A percentile compares a stretch with the other conserved stretches of the same genome.
phyloP scores from a whole-genome alignment of 1,140 invertebrate species.

The Phocides pigmalion region DNA sequence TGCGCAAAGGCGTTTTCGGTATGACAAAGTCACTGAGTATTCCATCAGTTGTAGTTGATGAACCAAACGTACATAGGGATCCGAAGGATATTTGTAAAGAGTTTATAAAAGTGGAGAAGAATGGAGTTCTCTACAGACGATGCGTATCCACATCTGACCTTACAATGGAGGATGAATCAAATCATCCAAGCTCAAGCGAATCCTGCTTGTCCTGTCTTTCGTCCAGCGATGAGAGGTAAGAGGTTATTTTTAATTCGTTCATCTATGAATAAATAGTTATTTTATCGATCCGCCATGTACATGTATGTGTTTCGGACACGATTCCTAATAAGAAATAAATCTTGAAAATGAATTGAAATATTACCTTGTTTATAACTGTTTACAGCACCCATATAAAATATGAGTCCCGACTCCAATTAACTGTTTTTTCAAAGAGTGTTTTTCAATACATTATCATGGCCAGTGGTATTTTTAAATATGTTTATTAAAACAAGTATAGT shows the following conservation, averaged over 20 bases:
- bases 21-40: slow-evolving; percentile 40
- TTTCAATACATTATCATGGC: too few relatives aligned
- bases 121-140: slow-evolving; percentile 52
- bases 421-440: too few relatives aligned
- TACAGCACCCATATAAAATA: too few relatives aligned
- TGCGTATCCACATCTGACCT: slow-evolving; percentile 65
- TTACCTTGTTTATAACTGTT: too few relatives aligned
- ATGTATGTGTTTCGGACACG: too few relatives aligned
- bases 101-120: slow-evolving; percentile 63
- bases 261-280: too few relatives aligned
- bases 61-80: slow-evolving; percentile 48
- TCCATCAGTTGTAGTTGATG: slow-evolving; percentile 66
- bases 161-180: slow-evolving; percentile 48
- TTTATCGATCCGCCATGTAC: too few relatives aligned
- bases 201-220: slow-evolving; percentile 62
- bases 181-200: slow-evolving; percentile 57
- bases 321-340: too few relatives aligned
- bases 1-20: slow-evolving; percentile 19
- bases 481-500: too few relatives aligned
- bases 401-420: too few relatives aligned
- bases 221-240: slow-evolving; percentile 65
- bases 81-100: slow-evolving; percentile 57
- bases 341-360: too few relatives aligned
- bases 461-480: too few relatives aligned
- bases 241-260: neutral